A percentile compares a stretch with the other conserved stretches of the same genome.
These are phyloP conservation scores for Drosophila antonietae DNA, from an alignment of 2,888 invertebrate genomes.

Conservation along the genomic window DNA sequence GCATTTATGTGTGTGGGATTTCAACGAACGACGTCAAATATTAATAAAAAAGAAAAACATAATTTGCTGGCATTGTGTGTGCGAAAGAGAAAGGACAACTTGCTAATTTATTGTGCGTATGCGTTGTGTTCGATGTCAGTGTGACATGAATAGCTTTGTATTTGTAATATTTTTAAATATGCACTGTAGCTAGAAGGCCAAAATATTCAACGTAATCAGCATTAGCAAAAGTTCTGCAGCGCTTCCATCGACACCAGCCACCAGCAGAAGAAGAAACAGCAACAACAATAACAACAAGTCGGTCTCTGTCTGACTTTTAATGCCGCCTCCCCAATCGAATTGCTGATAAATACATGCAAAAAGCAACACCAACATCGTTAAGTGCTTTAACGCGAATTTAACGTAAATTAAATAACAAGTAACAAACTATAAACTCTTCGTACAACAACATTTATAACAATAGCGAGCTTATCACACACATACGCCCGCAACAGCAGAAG, in stretches of 20 bases:
- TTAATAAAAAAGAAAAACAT: conserved; percentile 27
- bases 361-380: conserved; percentile 21
- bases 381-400: conserved; percentile 34
- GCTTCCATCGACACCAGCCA: conserved; percentile 36
- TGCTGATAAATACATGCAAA: conserved; percentile 56
- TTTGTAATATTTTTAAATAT: conserved; percentile 31
- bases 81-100: conserved; percentile 33
- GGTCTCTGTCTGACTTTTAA: conserved; percentile 39
- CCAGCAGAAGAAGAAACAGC: not conserved
- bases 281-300: conserved; percentile 41
- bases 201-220: conserved; percentile 21
- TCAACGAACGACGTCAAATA: conserved; percentile 25
- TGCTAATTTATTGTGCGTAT: conserved; percentile 62
- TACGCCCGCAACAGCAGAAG: conserved; percentile 26
- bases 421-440: conserved; percentile 55
- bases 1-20: conserved; percentile 27
- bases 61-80: conserved; percentile 48
- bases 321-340: conserved; percentile 44
- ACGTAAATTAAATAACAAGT: conserved; percentile 71
- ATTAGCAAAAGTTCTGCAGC: conserved; percentile 30
- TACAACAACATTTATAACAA: conserved; percentile 65
- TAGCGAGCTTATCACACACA: conserved; percentile 68
- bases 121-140: conserved; percentile 38
- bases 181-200: conserved; percentile 21
- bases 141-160: conserved; percentile 33